Percentiles rank a stretch among this genome's conserved stretches.
Evolutionary conservation across 2,888 invertebrate species (phyloP).

Genomic region (Drosophila mimica): DNA sequence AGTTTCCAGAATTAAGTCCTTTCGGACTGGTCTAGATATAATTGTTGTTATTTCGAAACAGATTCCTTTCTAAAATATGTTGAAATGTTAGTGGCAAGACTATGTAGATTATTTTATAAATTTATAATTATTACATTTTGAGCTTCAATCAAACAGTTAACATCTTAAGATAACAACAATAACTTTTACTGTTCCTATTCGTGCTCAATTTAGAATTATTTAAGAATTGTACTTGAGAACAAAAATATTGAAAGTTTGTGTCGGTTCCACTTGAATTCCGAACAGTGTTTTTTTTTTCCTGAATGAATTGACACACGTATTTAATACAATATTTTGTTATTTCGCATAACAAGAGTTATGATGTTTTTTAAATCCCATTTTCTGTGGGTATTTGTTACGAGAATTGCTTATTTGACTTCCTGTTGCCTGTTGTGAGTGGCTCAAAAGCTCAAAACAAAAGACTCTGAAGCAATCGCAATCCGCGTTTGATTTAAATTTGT

Average conservation of each 20-base stretch:
- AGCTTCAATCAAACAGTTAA: neutral
- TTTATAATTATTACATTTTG: neutral
- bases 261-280: too few relatives aligned
- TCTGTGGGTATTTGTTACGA: conserved; percentile 5
- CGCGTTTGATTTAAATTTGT: conserved; percentile 49
- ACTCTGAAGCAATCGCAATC: conserved; percentile 60
- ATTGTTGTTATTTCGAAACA: too few relatives aligned
- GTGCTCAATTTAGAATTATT: neutral
- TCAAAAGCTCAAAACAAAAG: conserved; percentile 45
- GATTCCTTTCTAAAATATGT: too few relatives aligned
- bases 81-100: too few relatives aligned
- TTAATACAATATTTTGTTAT: neutral
- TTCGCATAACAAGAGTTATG: neutral
- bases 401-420: conserved; percentile 27
- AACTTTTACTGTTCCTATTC: neutral
- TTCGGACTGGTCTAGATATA: too few relatives aligned
- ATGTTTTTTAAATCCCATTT: neutral
- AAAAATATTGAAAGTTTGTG: too few relatives aligned
- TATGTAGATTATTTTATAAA: too few relatives aligned
- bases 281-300: neutral
- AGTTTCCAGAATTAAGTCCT: neutral
- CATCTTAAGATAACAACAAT: neutral
- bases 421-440: conserved; percentile 9
- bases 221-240: neutral
- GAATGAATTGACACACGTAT: neutral